These are phyloP conservation scores for Cephalopachus bancanus DNA, from an alignment of 2,797 vertebrate genomes.

Conservation along the genomic window DNA sequence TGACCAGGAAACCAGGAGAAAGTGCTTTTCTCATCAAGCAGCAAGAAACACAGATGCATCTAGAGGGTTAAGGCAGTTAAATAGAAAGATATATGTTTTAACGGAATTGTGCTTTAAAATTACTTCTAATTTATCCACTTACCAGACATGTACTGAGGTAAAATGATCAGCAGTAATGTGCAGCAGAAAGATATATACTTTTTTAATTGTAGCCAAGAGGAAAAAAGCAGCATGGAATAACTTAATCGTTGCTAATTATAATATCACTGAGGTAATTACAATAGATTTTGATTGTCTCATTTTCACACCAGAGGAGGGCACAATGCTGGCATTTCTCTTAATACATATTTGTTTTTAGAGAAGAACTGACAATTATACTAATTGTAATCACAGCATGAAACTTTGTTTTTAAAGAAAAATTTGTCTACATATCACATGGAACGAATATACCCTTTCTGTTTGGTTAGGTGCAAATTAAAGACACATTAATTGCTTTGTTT, in stretches of 20 bases:
- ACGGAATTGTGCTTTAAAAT: conserved; percentile 93
- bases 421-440: conserved; percentile 90
- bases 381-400: conserved; percentile 96
- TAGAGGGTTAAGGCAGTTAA: conserved; percentile 89
- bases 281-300: conserved; percentile 99
- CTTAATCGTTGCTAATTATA: conserved; percentile 98
- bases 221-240: conserved; percentile 95
- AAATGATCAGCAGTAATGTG: conserved; percentile 94
- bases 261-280: conserved; percentile 98
- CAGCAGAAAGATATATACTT: conserved; percentile 96
- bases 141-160: conserved; percentile 91
- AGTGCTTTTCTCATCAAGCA: neutral
- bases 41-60: conserved; percentile 40
- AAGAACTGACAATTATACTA: conserved; percentile 96
- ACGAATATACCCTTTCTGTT: conserved; percentile 89
- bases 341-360: conserved; percentile 98
- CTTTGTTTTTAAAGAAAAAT: conserved; percentile 92
- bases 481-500: conserved; percentile 91
- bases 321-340: conserved; percentile 93
- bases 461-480: conserved; percentile 93
- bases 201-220: conserved; percentile 96
- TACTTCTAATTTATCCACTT: conserved; percentile 93
- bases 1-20: neutral
- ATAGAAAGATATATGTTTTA: conserved; percentile 90
- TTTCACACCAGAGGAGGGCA: conserved; percentile 94